Base-by-base conservation (phyloP, 2,888 invertebrate genomes). In the Hermodice carunculata region DNA sequence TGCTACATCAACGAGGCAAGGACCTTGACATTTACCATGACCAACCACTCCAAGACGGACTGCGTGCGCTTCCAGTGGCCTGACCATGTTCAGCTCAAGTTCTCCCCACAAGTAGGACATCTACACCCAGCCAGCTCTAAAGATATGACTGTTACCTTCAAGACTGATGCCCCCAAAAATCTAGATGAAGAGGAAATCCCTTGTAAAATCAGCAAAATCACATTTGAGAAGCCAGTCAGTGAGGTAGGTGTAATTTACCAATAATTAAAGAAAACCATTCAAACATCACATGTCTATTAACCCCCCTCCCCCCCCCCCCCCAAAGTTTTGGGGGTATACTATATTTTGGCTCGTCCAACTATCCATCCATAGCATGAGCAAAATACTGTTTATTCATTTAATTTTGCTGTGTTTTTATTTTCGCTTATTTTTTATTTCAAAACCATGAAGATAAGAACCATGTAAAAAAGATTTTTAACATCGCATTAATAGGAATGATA, bases 141-240 rank as follows among this genome's bases (percentile, higher is more conserved):
- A 75, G 88, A 89, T 64, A 79, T 90, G 26, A 81, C 88, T 6
- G 88, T 87, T 1, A 88, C 87, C 0, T 89, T 90, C 78, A 84
- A 86, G 56, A 78, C 89, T 6, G 78, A 80, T n/a, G 81, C 83
- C 53, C 87, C 89, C 0, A 80, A 78, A 26, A 70, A 71, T 8
- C 65, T 84, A 40, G 70, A 72, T 3, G 81, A 83, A 58, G 66
- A 77, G 5, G 67, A 73, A 3, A 67, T 86, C 19, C 69, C 69
- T 14, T 85, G 85, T 69, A 76, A 75, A 61, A 71, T 86, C 34
- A 71, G 71, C 44, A 83, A 82, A 70, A 85, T 86, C 61, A 78
- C 76, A 17, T 85, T 83, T 71, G 80, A 81, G 59, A 80, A 81
- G 64, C 78, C 80, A 3, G 58, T 68, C 11, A 78, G 77, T 57